A percentile compares a stretch with the other conserved stretches of the same genome.
phyloP scores from a whole-genome alignment of 2,888 invertebrate species.

The Zaprionus bogoriensis region DNA sequence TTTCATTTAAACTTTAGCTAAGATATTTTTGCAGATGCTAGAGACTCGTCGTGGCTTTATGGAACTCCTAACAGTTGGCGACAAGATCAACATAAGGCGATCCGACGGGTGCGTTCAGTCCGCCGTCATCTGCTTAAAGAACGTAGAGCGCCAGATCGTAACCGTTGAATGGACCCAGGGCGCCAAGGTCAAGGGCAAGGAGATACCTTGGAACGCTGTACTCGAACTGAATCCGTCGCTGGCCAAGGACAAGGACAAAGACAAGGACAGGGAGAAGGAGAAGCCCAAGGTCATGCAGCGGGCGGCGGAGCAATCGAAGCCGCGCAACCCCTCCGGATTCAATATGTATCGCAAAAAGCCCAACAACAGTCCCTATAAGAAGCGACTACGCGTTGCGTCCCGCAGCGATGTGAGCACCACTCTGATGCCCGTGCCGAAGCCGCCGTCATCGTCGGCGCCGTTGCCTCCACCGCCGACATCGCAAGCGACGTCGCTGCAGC shows the following conservation, averaged over 20 bases:
- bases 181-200: conserved; percentile 33
- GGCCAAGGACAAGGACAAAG: neutral
- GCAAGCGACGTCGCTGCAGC: neutral
- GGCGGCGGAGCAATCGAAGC: neutral
- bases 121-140: conserved; percentile 15
- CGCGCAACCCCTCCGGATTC: neutral
- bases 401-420: conserved; percentile 4
- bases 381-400: neutral
- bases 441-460: neutral
- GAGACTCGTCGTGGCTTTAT: conserved; percentile 28
- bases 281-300: neutral
- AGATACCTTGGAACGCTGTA: conserved; percentile 23
- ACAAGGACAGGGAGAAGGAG: neutral
- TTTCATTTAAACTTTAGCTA: no score
- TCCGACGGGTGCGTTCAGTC: conserved; percentile 35
- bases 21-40: no score
- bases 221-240: conserved; percentile 33
- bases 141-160: conserved; percentile 26
- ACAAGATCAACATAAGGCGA: conserved; percentile 32
- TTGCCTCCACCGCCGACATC: neutral
- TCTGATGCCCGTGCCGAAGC: neutral
- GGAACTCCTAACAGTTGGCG: conserved; percentile 28
- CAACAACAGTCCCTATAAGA: conserved; percentile 11
- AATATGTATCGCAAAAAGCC: conserved; percentile 31
- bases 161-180: conserved; percentile 43